Evolutionary conservation across 2,797 vertebrate species (phyloP), one percentile per base, ranked within the genome.

Genomic region (Melanotaenia nigrans): DNA sequence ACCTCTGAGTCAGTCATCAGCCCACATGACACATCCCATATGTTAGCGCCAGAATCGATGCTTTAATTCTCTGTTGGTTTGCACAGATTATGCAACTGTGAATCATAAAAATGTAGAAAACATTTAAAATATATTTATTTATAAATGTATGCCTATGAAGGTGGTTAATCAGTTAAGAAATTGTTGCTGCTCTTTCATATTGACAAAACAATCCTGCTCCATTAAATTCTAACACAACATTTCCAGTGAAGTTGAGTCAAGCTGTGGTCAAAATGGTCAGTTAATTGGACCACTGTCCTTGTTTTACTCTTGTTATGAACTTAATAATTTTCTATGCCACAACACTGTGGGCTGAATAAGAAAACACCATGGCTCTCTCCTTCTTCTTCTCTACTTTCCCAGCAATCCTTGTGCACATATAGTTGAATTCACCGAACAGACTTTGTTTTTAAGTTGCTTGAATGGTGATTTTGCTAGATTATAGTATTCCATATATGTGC

Each of bases 21-120:
- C 67, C 74, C 71, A 75, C 66, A 32, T 80, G 71, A 83, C 83
- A 85, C 58, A 36, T 77, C 24, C 59, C 79, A 68, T 76, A 68
- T 69, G 81, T 68, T 65, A 25, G 3, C 57, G 25, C 65, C 22
- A 40, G 45, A 65, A 66, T 68, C 72, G 74, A 83, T 78, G 69
- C 71, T 79, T 71, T 58, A 7, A 58, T 75, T 75, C 63, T 40
- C 28, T 70, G 38, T 69, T 14, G 24, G 32, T 33, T 35, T 62
- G 61, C 75, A 47, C 38, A 75, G 33, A 73, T 65, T 68, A 53
- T 56, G 16, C 16, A 42, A 5, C 14, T 42, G 16, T 18, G 14
- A 42, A 14, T 38, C 38, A 14, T 38, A 38, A 13, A 38, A 14
- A 38, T 36, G 10, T 38, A 38, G 38, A 4, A 38, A 38, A 38